Percentiles rank a stretch among this genome's conserved stretches.
Conservation (phyloP, 2,888 invertebrate species). For the Acronicta alni region DNA sequence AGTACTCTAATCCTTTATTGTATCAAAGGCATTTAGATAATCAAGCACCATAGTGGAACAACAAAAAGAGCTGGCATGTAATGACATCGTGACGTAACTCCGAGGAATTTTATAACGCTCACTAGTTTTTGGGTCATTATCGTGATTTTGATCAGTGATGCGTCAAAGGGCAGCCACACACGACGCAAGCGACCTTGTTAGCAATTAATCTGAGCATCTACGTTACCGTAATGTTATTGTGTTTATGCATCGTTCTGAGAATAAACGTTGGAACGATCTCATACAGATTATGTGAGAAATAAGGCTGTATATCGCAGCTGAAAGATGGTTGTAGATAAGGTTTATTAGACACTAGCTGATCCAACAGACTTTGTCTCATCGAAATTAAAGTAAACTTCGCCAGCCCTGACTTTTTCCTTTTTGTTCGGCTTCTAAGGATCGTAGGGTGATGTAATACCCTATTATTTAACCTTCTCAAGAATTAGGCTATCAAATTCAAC, state of each 20-base stretch:
- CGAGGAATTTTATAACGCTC: conserved; percentile 82
- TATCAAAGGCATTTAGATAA: conserved; percentile 82
- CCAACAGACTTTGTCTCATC: too few relatives aligned
- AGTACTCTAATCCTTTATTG: conserved; percentile 73
- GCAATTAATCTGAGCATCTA: conserved; percentile 79
- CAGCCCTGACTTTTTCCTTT: too few relatives aligned
- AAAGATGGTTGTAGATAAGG: background rate
- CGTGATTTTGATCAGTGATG: conserved; percentile 81
- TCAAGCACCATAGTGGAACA: conserved; percentile 69
- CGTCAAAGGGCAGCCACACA: conserved; percentile 83
- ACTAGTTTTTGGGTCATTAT: conserved; percentile 79
- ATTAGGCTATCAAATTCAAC: too few relatives aligned
- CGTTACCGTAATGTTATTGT: conserved; percentile 63
- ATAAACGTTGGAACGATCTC: conserved; percentile 26
- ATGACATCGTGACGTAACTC: conserved; percentile 81
- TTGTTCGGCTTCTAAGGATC: too few relatives aligned
- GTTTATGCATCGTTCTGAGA: conserved; percentile 52
- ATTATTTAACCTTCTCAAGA: too few relatives aligned
- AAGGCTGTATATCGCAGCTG: conserved; percentile 3
- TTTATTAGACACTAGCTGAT: background rate
- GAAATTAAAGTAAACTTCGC: too few relatives aligned
- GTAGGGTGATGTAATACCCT: too few relatives aligned
- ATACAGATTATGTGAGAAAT: conserved; percentile 16
- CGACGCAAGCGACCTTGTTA: conserved; percentile 77
- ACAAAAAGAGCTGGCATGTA: conserved; percentile 69